phyloP scores from a whole-genome alignment of 2,888 invertebrate genomes.

The Subacronicta megacephala region DNA sequence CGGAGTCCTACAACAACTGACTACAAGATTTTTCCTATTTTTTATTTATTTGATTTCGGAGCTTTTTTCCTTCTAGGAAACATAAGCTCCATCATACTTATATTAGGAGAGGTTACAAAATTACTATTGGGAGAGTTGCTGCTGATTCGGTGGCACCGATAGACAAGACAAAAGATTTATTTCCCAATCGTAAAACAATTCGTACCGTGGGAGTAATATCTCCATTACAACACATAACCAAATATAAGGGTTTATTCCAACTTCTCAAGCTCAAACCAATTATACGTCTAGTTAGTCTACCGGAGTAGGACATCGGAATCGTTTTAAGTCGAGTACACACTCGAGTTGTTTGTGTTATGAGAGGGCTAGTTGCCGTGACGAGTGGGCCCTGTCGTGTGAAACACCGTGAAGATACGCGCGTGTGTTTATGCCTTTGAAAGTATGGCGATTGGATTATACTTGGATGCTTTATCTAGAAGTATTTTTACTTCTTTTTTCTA shows the following conservation, averaged over 20 bases:
- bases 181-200: no score
- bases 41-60: no score
- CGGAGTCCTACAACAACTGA: no score
- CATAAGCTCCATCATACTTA: no score
- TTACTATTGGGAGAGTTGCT: no score
- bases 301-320: constrained; percentile 75
- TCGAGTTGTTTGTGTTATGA: constrained; percentile 53
- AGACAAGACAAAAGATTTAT: no score
- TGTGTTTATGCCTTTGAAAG: constrained; percentile 34
- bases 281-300: constrained; percentile 42
- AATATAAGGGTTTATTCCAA: constrained; percentile 27
- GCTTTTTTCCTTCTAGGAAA: no score
- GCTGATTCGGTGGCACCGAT: no score
- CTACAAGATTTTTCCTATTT: no score
- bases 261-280: constrained; percentile 22
- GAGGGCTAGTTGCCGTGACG: constrained; percentile 65
- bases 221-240: constrained; percentile 19
- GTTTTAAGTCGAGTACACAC: constrained; percentile 81
- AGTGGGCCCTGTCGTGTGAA: constrained; percentile 56
- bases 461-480: neutral
- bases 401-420: constrained; percentile 30
- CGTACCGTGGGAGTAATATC: constrained; percentile 23
- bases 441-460: constrained; percentile 4
- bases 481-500: no score
- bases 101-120: no score